Evolutionary conservation across 2,888 invertebrate genomes (phyloP), one percentile per base, ranked within the genome.

Genomic region (Aphrophora alni): DNA sequence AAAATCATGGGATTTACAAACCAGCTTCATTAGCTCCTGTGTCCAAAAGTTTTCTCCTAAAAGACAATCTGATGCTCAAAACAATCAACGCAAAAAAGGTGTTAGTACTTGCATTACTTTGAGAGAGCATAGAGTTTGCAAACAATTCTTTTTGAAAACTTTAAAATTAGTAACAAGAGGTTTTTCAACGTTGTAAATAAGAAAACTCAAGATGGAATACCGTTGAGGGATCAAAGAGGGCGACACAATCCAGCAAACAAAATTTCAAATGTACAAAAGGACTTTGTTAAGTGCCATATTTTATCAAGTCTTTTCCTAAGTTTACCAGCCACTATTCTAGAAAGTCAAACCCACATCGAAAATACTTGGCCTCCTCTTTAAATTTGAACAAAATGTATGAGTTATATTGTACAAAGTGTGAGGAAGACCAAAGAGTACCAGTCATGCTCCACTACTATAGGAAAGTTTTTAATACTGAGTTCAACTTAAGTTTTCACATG

Each of bases 91-190:
- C 33, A 27, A 14, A 74, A 74, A 74, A 74, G 21, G 38, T 71
- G 17, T 24, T 21, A 74, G 74, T 38, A 33, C 74, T 74, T 74
- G 74, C 24, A 74, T 74, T 25, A n/a, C 28, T 17, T 38, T 74
- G 33, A 74, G 38, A 38, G 74, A 74, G 38, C 38, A 74, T 33
- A 74, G 74, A 74, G 38, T 74, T 28, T 74, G 74, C 25, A n/a
- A 74, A 73, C 28, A 74, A 21, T 74, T 74, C 38, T 74, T 74
- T 74, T 74, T 17, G 28, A 24, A 74, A 74, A 27, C n/a, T 33
- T 74, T 12, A 74, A 74, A 2, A 74, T 74, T 25, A 74, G 74
- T 74, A 74, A 74, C 14, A 38, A 74, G 38, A 74, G 74, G 74
- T 74, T 74, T 33, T 74, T 38, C 38, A 74, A 74, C 28, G 73